Conservation (phyloP, 1,140 invertebrate species). For the Drosophila melanica region DNA sequence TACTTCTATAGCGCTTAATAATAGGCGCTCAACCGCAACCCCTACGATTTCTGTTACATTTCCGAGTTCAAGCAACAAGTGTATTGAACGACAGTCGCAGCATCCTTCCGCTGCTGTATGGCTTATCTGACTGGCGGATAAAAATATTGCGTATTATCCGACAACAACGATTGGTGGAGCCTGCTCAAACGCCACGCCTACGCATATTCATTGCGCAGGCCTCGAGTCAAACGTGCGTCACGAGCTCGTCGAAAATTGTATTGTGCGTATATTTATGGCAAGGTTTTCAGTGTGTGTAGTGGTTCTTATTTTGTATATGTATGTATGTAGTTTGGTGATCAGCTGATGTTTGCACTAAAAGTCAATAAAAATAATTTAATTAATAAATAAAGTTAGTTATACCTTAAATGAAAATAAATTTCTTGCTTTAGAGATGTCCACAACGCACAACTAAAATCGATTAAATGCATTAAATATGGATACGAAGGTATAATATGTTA, state of each 20-base stretch:
- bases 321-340: too few species aligned
- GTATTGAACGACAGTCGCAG: slow-evolving; percentile 42
- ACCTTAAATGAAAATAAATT: too few species aligned
- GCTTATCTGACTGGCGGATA: slow-evolving; percentile 69
- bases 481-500: too few species aligned
- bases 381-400: too few species aligned
- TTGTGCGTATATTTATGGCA: slow-evolving; percentile 26
- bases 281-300: not conserved
- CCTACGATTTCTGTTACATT: slow-evolving; percentile 1
- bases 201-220: slow-evolving; percentile 60
- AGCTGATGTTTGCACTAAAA: too few species aligned
- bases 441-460: too few species aligned
- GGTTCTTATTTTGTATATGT: too few species aligned
- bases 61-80: slow-evolving; percentile 61
- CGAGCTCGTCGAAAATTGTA: not conserved
- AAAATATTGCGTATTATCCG: slow-evolving; percentile 68
- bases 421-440: too few species aligned
- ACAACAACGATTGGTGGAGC: slow-evolving; percentile 45
- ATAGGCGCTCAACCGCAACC: slow-evolving; percentile 4
- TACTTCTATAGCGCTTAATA: slow-evolving; percentile 28
- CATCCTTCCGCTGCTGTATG: slow-evolving; percentile 45
- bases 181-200: slow-evolving; percentile 37
- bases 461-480: too few species aligned
- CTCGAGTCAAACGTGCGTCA: slow-evolving; percentile 11
- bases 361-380: too few species aligned